Percentiles rank a stretch among this genome's conserved stretches.
Conservation (phyloP, 2,113 vertebrate species). For the Brachirus orientalis region DNA sequence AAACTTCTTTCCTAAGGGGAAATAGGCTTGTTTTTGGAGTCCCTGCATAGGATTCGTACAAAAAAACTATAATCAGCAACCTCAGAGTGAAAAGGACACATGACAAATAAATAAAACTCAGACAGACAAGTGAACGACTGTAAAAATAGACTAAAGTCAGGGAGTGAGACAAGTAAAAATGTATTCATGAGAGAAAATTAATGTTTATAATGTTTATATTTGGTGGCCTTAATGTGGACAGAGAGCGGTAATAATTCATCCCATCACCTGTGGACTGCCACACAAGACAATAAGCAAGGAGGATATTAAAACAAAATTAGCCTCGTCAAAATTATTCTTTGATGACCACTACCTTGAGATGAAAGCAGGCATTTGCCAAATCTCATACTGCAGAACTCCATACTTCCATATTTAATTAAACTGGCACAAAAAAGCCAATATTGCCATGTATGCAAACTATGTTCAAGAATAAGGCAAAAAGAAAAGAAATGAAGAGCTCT, state of each 20-base stretch:
- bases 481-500: constrained; percentile 21
- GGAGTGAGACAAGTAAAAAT: constrained; percentile 50
- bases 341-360: constrained; percentile 49
- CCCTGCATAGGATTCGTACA: constrained; percentile 7
- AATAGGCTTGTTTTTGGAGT: constrained; percentile 11
- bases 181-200: constrained; percentile 54
- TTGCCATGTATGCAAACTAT: constrained; percentile 3
- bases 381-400: constrained; percentile 7
- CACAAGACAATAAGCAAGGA: constrained; percentile 55
- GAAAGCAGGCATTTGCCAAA: constrained; percentile 7
- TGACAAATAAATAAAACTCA: constrained; percentile 57
- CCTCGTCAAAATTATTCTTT: constrained; percentile 28
- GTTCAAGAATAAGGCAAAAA: constrained; percentile 11
- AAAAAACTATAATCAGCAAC: constrained; percentile 44
- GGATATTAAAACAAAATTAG: constrained; percentile 56
- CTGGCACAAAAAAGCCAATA: no score
- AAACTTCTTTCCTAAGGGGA: constrained; percentile 5
- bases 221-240: constrained; percentile 32
- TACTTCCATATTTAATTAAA: constrained; percentile 48
- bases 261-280: constrained; percentile 24
- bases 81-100: constrained; percentile 5
- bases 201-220: constrained; percentile 63
- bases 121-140: no score
- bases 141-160: no score
- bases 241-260: constrained; percentile 50